These are phyloP conservation scores for Chaetorhynchus papuensis DNA, from an alignment of 2,113 vertebrate species.

Conservation along the genomic window DNA sequence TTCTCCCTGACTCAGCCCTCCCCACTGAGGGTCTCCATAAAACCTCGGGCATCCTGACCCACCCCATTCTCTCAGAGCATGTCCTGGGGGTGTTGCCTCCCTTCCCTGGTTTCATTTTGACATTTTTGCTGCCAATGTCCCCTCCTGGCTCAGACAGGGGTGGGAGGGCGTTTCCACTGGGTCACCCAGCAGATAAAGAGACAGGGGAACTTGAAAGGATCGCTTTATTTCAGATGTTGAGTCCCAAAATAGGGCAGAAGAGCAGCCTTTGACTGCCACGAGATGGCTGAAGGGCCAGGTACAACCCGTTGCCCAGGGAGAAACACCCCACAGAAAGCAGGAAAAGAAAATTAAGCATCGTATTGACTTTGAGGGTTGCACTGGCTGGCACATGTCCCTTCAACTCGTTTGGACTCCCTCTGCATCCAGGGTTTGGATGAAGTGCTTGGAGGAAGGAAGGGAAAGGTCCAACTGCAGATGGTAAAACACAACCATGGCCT, in stretches of 20 bases:
- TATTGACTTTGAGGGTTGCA: fast-evolving
- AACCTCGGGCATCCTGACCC: too few species aligned
- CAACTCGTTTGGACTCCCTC: fast-evolving
- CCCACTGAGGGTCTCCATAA: too few species aligned
- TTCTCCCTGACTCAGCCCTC: neutral
- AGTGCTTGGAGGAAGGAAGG: neutral
- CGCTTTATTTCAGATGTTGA: fast-evolving
- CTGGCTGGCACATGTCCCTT: fast-evolving
- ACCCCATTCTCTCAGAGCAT: neutral
- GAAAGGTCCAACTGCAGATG: neutral
- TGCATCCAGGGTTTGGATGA: too few species aligned
- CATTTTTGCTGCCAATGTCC: too few species aligned
- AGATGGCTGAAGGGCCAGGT: neutral
- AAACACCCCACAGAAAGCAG: neutral
- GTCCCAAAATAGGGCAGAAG: fast-evolving
- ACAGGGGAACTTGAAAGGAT: neutral
- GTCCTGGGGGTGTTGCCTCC: neutral
- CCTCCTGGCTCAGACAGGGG: neutral
- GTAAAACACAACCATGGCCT: neutral
- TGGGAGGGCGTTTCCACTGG: neutral
- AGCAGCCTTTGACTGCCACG: neutral
- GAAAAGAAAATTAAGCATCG: fast-evolving
- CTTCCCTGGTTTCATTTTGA: too few species aligned
- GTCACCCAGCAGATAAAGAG: too few species aligned
- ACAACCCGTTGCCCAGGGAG: fast-evolving